phyloP scores from a whole-genome alignment of 2,113 vertebrate species.

The Onychostruthus taczanowskii region DNA sequence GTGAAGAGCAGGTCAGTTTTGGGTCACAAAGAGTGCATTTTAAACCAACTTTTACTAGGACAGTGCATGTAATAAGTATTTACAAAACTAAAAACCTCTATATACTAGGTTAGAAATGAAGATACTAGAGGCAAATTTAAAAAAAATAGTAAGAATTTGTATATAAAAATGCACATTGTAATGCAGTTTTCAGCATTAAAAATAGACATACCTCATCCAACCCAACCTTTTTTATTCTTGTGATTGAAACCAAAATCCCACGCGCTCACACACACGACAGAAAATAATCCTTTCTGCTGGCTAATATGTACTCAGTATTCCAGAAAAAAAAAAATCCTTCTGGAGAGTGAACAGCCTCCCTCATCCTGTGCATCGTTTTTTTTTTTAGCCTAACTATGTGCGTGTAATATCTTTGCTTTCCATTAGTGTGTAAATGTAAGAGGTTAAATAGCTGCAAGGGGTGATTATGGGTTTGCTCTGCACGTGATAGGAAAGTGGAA shows the following conservation, averaged over 20 bases:
- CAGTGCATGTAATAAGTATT: constrained; percentile 83
- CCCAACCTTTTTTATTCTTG: constrained; percentile 46
- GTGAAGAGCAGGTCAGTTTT: constrained; percentile 84
- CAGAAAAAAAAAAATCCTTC: constrained; percentile 4
- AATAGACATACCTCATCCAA: constrained; percentile 64
- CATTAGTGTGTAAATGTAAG: background rate
- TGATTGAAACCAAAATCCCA: constrained; percentile 55
- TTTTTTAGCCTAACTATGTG: constrained; percentile 35
- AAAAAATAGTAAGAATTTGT: constrained; percentile 62
- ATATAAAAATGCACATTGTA: constrained; percentile 74
- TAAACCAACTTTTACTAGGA: constrained; percentile 82
- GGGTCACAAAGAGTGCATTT: constrained; percentile 89
- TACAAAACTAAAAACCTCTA: constrained; percentile 76
- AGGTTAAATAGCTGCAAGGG: constrained; percentile 18
- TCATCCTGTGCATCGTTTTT: constrained; percentile 17
- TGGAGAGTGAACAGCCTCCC: constrained; percentile 24
- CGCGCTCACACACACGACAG: constrained; percentile 37
- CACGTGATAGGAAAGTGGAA: constrained; percentile 9
- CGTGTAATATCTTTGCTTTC: constrained; percentile 31
- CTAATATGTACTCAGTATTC: constrained; percentile 13
- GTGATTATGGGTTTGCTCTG: constrained; percentile 20
- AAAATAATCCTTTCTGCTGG: constrained; percentile 41
- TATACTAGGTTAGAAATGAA: constrained; percentile 72
- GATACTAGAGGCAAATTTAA: constrained; percentile 66
- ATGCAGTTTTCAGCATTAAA: constrained; percentile 69